A percentile compares a stretch with the other conserved stretches of the same genome.
phyloP scores from a whole-genome alignment of 2,888 invertebrate species.

The Caenorhabditis sp. region DNA sequence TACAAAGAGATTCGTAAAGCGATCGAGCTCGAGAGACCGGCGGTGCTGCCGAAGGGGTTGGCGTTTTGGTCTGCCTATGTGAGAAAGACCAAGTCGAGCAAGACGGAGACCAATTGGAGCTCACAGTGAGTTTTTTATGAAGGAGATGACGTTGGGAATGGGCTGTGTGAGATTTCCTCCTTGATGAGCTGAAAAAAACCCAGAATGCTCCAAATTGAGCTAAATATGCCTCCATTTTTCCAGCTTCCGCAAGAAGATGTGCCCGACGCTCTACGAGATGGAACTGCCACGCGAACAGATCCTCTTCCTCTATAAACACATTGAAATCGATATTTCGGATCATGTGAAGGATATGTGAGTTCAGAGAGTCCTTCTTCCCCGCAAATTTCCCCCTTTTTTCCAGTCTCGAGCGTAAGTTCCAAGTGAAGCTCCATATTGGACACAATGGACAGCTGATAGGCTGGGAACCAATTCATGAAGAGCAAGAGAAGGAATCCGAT shows the following conservation, averaged over 20 bases:
- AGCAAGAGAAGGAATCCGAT: background rate
- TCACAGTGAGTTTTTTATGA: conserved; percentile 35
- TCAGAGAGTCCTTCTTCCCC: no score
- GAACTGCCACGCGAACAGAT: background rate
- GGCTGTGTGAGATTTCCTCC: background rate
- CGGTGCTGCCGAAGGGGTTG: conserved; percentile 28
- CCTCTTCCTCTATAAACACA: conserved; percentile 11
- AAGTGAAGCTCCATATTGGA: background rate
- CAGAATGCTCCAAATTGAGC: background rate
- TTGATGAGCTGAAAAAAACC: background rate
- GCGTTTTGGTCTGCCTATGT: conserved; percentile 33
- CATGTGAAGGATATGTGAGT: conserved; percentile 14
- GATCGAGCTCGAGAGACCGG: background rate
- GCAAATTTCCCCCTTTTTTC: background rate
- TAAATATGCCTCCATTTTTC: background rate
- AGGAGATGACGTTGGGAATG: background rate
- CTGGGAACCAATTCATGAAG: background rate
- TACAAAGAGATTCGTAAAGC: conserved; percentile 2
- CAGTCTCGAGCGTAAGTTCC: conserved; percentile 19
- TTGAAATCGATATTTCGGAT: conserved; percentile 25
- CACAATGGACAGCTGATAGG: background rate
- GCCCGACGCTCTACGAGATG: conserved; percentile 26
- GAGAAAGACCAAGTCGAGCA: background rate
- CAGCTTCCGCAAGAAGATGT: conserved; percentile 53
- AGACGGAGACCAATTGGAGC: conserved; percentile 32